Evolutionary conservation across 2,113 vertebrate genomes (phyloP), one percentile per base, ranked within the genome.

Genomic region (Muscicapa adusta): DNA sequence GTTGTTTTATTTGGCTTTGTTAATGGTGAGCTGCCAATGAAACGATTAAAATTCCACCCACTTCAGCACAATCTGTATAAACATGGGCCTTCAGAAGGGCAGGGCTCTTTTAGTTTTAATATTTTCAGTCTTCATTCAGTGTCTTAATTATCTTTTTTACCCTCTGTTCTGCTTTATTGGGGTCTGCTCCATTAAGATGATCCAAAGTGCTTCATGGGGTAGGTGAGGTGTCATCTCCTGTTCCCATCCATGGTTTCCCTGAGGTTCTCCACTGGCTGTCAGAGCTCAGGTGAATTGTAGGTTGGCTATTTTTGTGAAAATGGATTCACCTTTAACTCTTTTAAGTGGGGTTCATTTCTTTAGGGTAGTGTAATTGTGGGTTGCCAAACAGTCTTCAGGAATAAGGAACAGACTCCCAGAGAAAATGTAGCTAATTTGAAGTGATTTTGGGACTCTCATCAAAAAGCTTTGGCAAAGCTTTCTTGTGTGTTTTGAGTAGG

Each of bases 1-100:
- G 31, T 51, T 93, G 57, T 82, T 94, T 88, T 82, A 54, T 80
- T 95, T 95, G 89, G 62, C 87, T 93, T 94, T 79, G 62, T 76
- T 73, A 79, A 65, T 85, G 62, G 73, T 68, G 71, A 96, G 34
- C 88, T 95, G 74, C 91, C 88, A 95, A 66, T 88, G 78, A 88
- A 95, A 82, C 51, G 2, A 88, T 76, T 95, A 85, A 79, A 93
- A 82, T 93, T 96, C 84, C 77, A 82, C 20, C 50, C 78, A 57
- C 70, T 89, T 85, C 77, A 89, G 93, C 60, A 88, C 77, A 82
- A 31, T 88, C 84, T 88, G 57, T 71, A 13, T 89, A 92, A 95
- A 95, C 82, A 76, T 18, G 43, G 45, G 24, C 25, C 45, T 68
- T 91, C 36, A 87, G 76, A 92, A 71, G 25, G 36, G 68, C 34